Percentiles rank a stretch among this genome's conserved stretches.
phyloP scores from a whole-genome alignment of 2,888 invertebrate genomes.

The Poecilus cupreus region DNA sequence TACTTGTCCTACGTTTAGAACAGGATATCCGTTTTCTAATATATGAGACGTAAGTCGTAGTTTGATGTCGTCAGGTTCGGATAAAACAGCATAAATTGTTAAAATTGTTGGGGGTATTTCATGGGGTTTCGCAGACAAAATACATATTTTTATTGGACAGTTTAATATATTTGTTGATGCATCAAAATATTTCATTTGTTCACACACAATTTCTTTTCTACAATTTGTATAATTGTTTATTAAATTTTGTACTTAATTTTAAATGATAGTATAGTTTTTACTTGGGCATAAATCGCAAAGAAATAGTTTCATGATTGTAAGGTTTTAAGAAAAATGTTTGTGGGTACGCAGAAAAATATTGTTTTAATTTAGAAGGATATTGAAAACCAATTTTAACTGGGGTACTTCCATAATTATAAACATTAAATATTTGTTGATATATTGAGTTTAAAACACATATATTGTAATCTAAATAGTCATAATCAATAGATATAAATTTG shows the following conservation, averaged over 20 bases:
- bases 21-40: slow-evolving; percentile 49
- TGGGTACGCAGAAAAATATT: slow-evolving; percentile 10
- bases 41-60: slow-evolving; percentile 6
- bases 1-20: slow-evolving; percentile 64
- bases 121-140: slow-evolving; percentile 61
- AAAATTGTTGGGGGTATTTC: slow-evolving; percentile 63
- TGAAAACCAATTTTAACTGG: slow-evolving; percentile 15
- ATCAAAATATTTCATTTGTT: slow-evolving; percentile 55
- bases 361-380: slow-evolving; percentile 14
- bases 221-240: not conserved
- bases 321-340: slow-evolving; percentile 10
- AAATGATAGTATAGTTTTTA: too few relatives aligned
- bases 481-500: slow-evolving; percentile 4
- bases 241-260: too few relatives aligned
- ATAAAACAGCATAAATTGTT: slow-evolving; percentile 64
- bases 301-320: not conserved
- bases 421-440: slow-evolving; percentile 16
- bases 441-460: slow-evolving; percentile 16
- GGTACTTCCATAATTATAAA: not conserved
- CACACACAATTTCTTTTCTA: not conserved
- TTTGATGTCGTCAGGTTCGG: slow-evolving; percentile 61
- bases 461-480: slow-evolving; percentile 30
- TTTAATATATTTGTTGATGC: slow-evolving; percentile 62
- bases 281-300: slow-evolving; percentile 44
- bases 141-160: slow-evolving; percentile 62